A percentile compares a stretch with the other conserved stretches of the same genome.
Conservation (phyloP, 2,888 invertebrate species). For the Ethmia dodecea region DNA sequence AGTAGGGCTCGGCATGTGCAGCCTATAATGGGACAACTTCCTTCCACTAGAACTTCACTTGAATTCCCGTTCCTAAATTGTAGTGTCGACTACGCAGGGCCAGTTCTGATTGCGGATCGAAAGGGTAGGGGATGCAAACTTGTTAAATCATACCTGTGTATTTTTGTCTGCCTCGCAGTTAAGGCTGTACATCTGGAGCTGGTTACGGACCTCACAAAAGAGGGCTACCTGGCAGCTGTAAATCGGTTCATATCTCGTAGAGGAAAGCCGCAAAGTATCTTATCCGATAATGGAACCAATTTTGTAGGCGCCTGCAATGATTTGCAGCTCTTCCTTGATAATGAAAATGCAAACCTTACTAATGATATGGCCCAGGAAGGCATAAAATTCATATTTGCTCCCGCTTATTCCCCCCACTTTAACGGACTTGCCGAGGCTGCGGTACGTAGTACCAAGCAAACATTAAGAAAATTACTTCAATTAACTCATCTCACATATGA, state of each 20-base stretch:
- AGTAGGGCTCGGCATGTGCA: slow-evolving; percentile 9
- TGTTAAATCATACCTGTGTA: slow-evolving; percentile 16
- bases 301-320: neutral
- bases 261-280: slow-evolving; percentile 8
- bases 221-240: neutral
- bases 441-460: too few relatives aligned
- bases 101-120: slow-evolving; percentile 14
- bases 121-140: slow-evolving; percentile 15
- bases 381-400: too few relatives aligned
- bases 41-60: slow-evolving; percentile 5
- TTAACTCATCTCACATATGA: too few relatives aligned
- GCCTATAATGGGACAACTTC: slow-evolving; percentile 17
- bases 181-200: neutral
- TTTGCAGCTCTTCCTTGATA: too few relatives aligned
- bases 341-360: too few relatives aligned
- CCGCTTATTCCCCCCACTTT: too few relatives aligned
- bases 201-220: neutral
- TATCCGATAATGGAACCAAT: slow-evolving; percentile 5
- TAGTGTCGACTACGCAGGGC: slow-evolving; percentile 19
- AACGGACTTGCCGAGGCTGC: too few relatives aligned
- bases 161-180: slow-evolving; percentile 6
- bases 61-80: slow-evolving; percentile 17
- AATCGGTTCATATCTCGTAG: slow-evolving; percentile 8
- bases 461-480: too few relatives aligned
- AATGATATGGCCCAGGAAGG: too few relatives aligned